Evolutionary conservation across 2,888 invertebrate species (phyloP).

Genomic region (Melipona bicolor): DNA sequence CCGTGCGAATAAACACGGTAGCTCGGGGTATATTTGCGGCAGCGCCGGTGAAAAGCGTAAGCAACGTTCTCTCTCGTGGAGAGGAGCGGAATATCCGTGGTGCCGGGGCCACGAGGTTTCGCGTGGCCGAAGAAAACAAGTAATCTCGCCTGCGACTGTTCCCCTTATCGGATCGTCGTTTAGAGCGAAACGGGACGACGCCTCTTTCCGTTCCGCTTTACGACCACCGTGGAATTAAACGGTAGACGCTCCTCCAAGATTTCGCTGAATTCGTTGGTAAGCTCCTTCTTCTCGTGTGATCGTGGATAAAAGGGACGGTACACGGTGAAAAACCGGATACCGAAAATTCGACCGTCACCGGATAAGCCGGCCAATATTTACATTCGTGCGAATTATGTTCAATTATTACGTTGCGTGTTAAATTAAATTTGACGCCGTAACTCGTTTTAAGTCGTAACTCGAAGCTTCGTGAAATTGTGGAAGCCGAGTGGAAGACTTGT

Average conservation of each 20-base stretch:
- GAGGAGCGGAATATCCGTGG: conserved; percentile 67
- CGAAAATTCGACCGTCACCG: neutral
- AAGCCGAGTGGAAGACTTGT: too few species aligned
- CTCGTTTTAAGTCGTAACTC: too few species aligned
- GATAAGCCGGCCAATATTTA: too few species aligned
- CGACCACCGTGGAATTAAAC: conserved; percentile 58
- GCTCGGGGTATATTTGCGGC: conserved; percentile 63
- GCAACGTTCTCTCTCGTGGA: conserved; percentile 65
- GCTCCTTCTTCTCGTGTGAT: neutral
- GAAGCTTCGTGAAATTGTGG: too few species aligned
- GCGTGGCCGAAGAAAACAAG: conserved; percentile 57
- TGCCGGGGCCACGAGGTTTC: conserved; percentile 19
- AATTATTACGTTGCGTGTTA: too few species aligned
- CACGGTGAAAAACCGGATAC: neutral
- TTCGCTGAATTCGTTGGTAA: neutral
- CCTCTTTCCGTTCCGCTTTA: conserved; percentile 16
- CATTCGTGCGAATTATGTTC: too few species aligned
- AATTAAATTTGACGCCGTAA: too few species aligned
- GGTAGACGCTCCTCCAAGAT: conserved; percentile 21
- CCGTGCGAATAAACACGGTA: conserved; percentile 63
- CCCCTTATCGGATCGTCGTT: conserved; percentile 63
- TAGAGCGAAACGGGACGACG: conserved; percentile 44
- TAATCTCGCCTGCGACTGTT: conserved; percentile 58
- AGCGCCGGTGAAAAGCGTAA: conserved; percentile 61
- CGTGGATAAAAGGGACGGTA: neutral